Conservation (phyloP, 2,888 invertebrate species). For the Agapostemon virescens region DNA sequence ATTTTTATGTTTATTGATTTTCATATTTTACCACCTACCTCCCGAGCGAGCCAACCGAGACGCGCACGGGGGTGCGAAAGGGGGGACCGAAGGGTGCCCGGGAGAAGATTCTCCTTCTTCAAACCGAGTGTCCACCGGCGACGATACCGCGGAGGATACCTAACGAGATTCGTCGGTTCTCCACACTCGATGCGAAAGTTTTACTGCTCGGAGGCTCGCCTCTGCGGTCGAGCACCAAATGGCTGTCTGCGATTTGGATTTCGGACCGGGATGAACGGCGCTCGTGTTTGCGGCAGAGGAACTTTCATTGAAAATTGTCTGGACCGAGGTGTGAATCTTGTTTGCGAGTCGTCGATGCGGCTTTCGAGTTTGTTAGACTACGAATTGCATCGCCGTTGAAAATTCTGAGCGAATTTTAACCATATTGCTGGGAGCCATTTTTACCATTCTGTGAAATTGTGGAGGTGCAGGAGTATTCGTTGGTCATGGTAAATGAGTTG, state of each 20-base stretch:
- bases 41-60: not conserved
- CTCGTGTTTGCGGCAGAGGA: not conserved
- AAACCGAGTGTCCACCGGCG: not conserved
- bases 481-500: too few relatives aligned
- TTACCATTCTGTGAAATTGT: too few relatives aligned
- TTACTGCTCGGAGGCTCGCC: not conserved
- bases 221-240: slow-evolving; percentile 1
- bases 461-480: too few relatives aligned
- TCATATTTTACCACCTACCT: slow-evolving; percentile 77
- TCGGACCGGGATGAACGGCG: not conserved
- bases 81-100: not conserved
- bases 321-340: not conserved
- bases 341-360: too few relatives aligned
- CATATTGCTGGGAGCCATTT: too few relatives aligned
- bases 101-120: too few relatives aligned
- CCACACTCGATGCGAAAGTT: not conserved
- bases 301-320: not conserved
- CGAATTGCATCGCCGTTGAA: too few relatives aligned
- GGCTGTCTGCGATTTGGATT: not conserved
- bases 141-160: not conserved
- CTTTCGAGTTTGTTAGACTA: too few relatives aligned
- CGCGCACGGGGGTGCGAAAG: slow-evolving; percentile 23
- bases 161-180: slow-evolving; percentile 15
- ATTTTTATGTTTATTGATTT: slow-evolving; percentile 80
- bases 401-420: too few relatives aligned